phyloP scores from a whole-genome alignment of 2,888 invertebrate genomes.

The Hemaris fuciformis region DNA sequence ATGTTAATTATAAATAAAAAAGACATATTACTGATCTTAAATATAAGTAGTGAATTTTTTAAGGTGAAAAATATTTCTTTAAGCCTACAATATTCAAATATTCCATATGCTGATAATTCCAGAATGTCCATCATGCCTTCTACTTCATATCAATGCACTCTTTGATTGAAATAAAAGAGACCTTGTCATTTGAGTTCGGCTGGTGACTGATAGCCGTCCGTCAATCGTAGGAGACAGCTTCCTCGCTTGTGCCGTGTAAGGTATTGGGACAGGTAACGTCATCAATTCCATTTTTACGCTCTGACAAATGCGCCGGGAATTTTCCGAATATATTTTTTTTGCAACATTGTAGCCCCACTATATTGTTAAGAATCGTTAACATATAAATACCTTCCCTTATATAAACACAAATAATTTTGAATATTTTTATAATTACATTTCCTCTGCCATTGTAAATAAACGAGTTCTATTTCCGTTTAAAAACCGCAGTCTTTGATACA shows the following conservation, averaged over 20 bases:
- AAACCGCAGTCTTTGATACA: neutral
- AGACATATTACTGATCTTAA: too few relatives aligned
- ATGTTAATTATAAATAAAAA: too few relatives aligned
- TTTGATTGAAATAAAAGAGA: neutral
- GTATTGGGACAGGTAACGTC: neutral
- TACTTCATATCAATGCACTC: too few relatives aligned
- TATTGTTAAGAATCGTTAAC: neutral
- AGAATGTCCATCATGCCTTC: too few relatives aligned
- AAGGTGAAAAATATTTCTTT: too few relatives aligned
- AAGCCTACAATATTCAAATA: too few relatives aligned
- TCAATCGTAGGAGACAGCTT: neutral
- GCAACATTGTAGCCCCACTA: neutral
- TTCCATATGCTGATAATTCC: too few relatives aligned
- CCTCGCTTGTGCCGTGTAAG: neutral
- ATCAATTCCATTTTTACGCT: neutral
- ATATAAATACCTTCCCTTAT: too few relatives aligned
- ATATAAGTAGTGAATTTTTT: too few relatives aligned
- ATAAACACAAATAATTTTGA: too few relatives aligned
- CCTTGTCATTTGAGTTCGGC: neutral
- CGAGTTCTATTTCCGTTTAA: neutral
- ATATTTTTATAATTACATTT: neutral
- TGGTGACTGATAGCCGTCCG: neutral
- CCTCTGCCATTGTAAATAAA: neutral
- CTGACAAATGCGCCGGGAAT: neutral
- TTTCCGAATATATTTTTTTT: neutral